Evolutionary conservation across 2,797 vertebrate species (phyloP).

Genomic region (Zenarchopterus dispar): DNA sequence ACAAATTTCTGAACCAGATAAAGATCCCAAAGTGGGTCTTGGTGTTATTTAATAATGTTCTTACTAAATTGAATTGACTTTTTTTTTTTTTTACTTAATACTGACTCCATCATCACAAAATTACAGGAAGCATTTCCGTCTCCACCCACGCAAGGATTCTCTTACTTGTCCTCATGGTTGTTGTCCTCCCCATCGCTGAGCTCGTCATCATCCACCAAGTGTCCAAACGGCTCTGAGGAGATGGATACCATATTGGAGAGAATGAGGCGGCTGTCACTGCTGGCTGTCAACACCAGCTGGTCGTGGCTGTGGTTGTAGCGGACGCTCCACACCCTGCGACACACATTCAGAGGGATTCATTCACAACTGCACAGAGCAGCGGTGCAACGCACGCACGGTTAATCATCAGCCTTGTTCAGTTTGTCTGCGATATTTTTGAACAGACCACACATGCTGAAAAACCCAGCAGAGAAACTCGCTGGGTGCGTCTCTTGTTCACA

Average conservation of each 20-base stretch:
- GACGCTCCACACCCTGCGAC: conserved; percentile 94
- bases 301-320: conserved; percentile 98
- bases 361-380: neutral
- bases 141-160: neutral
- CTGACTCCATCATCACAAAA: too few relatives aligned
- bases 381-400: too few relatives aligned
- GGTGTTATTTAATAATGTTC: conserved; percentile 1
- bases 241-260: conserved; percentile 99
- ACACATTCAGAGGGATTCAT: conserved; percentile 11
- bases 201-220: conserved; percentile 95
- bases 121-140: too few relatives aligned
- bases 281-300: conserved; percentile 95
- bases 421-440: conserved; percentile 10
- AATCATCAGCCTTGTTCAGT: neutral
- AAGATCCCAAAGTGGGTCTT: too few relatives aligned
- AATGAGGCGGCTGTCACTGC: conserved; percentile 98
- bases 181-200: conserved; percentile 94
- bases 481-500: conserved; percentile 1
- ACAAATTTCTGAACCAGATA: too few relatives aligned
- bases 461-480: too few relatives aligned
- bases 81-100: neutral
- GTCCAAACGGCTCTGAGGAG: conserved; percentile 97
- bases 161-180: conserved; percentile 92
- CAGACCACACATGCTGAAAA: conserved; percentile 32
- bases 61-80: neutral